Evolutionary conservation across 2,113 vertebrate species (phyloP), one percentile per base, ranked within the genome.

Genomic region (Melanerpes formicivorus): DNA sequence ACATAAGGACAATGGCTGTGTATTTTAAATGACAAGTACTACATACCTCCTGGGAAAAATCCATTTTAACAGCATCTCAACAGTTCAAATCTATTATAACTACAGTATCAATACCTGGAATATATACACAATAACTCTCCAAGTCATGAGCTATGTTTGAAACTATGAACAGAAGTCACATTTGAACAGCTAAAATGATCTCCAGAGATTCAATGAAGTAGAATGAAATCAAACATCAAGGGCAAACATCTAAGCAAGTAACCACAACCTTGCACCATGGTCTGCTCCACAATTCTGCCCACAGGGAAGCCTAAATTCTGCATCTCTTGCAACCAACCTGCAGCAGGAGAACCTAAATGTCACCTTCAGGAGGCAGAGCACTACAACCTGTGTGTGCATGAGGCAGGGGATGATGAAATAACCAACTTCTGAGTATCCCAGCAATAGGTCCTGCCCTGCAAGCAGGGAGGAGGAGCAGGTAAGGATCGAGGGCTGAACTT

Each of bases 41-140:
- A 85, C 58, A 89, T 92, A 95, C 88, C 92, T 72, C 74, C 76
- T 82, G 88, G 90, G 92, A 91, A 97, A 97, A 96, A 93, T 83
- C 92, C 87, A 96, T 93, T 95, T 87, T 76, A 92, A 77, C 84
- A 90, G 60, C 46, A 84, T 80, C 90, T 95, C 85, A 94, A 18
- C 74, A 89, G 93, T 85, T 94, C 88, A 93, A 87, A 92, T 88
- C 83, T 79, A 66, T 55, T 80, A 29, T 85, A 94, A 94, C 77
- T 92, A 59, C 2, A 69, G 50, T 60, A 92, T 93, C 91, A 79
- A 54, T 90, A 93, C 72, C 84, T 63, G 48, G 32, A 84, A 80
- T 76, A 70, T 42, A 67, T 30, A 75, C 85, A 65, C 62, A 75
- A 2, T 40, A 80, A 84, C 84, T 62, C 93, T 83, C 82, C 77